Evolutionary conservation across 2,888 invertebrate genomes (phyloP).

Genomic region (Stramonita haemastoma): DNA sequence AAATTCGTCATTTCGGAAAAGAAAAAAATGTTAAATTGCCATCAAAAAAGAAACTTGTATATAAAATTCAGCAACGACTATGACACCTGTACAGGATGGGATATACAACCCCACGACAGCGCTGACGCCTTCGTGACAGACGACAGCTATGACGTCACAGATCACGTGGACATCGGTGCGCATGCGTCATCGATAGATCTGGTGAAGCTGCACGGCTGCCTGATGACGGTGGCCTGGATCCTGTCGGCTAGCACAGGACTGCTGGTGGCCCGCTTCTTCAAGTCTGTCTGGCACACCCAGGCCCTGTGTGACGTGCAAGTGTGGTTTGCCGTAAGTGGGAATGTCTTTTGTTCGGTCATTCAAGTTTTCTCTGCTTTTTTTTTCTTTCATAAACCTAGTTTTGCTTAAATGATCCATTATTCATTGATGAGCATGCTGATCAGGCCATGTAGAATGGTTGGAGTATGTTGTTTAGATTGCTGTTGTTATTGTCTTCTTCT

Average conservation of each 20-base stretch:
- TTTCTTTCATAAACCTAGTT: not conserved
- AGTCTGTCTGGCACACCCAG: constrained; percentile 73
- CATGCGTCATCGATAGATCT: constrained; percentile 81
- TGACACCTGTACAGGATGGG: constrained; percentile 12
- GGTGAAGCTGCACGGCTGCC: constrained; percentile 63
- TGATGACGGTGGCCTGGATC: constrained; percentile 77
- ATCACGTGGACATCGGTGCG: constrained; percentile 27
- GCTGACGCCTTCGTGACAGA: constrained; percentile 31
- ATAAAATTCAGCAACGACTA: too few relatives aligned
- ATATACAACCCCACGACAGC: not conserved
- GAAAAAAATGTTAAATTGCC: too few relatives aligned
- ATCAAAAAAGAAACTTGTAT: too few relatives aligned
- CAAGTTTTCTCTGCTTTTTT: too few relatives aligned
- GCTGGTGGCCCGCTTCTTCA: constrained; percentile 75
- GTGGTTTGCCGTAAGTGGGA: constrained; percentile 74
- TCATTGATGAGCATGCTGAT: too few relatives aligned
- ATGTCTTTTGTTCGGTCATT: too few relatives aligned
- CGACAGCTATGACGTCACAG: constrained; percentile 32
- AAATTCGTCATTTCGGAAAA: too few relatives aligned
- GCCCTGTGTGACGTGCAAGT: constrained; percentile 67
- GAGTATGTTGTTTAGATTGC: too few relatives aligned
- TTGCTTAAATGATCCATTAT: too few relatives aligned
- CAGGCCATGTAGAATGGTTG: too few relatives aligned
- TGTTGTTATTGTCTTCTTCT: too few relatives aligned
- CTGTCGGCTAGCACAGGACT: constrained; percentile 74